Percentiles rank a stretch among this genome's conserved stretches.
phyloP scores from a whole-genome alignment of 2,888 invertebrate species.

The Philereme vetulata region DNA sequence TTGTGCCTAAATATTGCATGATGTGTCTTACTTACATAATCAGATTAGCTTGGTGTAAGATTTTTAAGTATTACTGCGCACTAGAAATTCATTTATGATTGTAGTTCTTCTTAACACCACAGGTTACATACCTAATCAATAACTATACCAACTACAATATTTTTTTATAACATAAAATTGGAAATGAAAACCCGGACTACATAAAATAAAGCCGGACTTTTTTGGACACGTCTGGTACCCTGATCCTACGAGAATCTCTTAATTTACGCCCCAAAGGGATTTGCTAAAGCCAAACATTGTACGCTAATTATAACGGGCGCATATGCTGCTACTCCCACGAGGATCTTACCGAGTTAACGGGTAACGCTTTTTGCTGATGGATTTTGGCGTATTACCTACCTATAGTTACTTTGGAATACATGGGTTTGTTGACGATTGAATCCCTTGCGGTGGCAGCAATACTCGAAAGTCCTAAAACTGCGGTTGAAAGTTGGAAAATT shows the following conservation, averaged over 20 bases:
- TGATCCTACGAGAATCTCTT: conserved; percentile 72
- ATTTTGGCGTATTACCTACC: conserved; percentile 20
- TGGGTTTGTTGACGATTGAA: conserved; percentile 1
- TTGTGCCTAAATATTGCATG: no score
- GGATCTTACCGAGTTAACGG: conserved; percentile 72
- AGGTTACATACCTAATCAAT: no score
- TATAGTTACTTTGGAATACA: conserved; percentile 8
- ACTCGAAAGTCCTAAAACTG: conserved; percentile 4
- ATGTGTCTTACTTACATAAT: no score
- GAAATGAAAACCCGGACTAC: not conserved
- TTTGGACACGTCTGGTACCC: not conserved
- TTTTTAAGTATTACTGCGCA: no score
- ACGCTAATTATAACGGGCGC: conserved; percentile 83
- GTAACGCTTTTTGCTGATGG: conserved; percentile 46
- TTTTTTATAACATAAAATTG: no score
- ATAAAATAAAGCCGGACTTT: not conserved
- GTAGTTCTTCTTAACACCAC: no score
- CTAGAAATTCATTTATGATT: no score
- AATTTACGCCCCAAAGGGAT: conserved; percentile 83
- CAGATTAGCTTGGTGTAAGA: no score
- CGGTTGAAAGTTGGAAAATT: not conserved
- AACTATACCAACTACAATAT: no score
- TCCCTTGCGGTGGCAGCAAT: conserved; percentile 12
- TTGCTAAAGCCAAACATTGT: conserved; percentile 83
- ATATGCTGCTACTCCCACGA: conserved; percentile 77